Percentiles rank a stretch among this genome's conserved stretches.
phyloP scores from a whole-genome alignment of 2,113 vertebrate genomes.

The Thermophis baileyi region DNA sequence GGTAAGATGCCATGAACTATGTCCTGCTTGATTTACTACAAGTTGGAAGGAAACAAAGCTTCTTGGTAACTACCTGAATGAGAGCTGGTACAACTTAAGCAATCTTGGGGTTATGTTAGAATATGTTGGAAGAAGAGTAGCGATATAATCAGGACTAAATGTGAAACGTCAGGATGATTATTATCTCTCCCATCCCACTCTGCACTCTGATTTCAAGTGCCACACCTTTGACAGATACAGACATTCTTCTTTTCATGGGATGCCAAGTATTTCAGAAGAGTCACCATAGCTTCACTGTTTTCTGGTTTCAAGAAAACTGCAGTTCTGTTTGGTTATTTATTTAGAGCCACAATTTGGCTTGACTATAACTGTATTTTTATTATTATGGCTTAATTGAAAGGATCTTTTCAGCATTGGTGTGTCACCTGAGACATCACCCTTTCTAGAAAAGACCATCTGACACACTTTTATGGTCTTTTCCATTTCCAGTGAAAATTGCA shows the following conservation, averaged over 20 bases:
- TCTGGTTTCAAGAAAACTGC: neutral
- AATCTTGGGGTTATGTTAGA: neutral
- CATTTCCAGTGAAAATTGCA: too few relatives aligned
- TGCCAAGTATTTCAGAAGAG: neutral
- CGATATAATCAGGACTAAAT: neutral
- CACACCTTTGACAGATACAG: neutral
- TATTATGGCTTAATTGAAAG: neutral
- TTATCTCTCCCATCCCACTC: neutral
- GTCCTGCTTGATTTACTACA: neutral
- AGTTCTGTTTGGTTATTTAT: neutral
- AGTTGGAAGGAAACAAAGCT: neutral
- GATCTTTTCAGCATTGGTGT: neutral
- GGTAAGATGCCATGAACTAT: slow-evolving; percentile 68
- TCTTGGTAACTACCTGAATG: neutral
- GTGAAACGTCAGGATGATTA: neutral
- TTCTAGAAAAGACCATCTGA: neutral
- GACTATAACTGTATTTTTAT: neutral
- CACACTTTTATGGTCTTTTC: neutral
- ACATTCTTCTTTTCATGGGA: neutral
- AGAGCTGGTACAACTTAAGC: neutral
- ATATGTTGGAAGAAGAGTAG: neutral
- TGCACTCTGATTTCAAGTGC: neutral
- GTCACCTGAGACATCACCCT: neutral
- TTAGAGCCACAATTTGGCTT: neutral
- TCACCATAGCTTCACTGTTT: neutral